Percentiles rank a stretch among this genome's conserved stretches.
phyloP scores from a whole-genome alignment of 2,888 invertebrate species.

The Drosophila greeni region DNA sequence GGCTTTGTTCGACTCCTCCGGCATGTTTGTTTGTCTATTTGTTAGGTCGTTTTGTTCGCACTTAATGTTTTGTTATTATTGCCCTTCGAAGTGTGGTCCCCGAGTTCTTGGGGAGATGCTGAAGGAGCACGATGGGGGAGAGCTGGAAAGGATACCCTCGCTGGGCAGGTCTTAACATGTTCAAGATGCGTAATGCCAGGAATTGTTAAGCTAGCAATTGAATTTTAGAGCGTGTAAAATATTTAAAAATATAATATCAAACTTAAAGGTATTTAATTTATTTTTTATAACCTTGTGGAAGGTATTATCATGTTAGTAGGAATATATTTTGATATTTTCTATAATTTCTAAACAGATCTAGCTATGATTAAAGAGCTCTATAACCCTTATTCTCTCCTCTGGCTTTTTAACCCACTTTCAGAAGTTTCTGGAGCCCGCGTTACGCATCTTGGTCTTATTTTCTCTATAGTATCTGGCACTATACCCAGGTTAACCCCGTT shows the following conservation, averaged over 20 bases:
- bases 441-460: neutral
- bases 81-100: constrained; percentile 25
- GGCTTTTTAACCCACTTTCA: no score
- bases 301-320: no score
- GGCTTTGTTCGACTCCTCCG: constrained; percentile 20
- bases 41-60: constrained; percentile 37
- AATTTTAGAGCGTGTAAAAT: neutral
- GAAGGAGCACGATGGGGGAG: no score
- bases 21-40: constrained; percentile 37
- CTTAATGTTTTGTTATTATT: constrained; percentile 49
- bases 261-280: no score
- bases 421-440: neutral
- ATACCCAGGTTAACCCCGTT: neutral
- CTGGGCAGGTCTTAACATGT: neutral
- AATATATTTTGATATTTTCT: no score
- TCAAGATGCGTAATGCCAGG: neutral
- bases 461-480: neutral
- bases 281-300: no score
- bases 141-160: neutral
- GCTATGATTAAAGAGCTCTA: no score
- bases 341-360: no score
- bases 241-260: neutral
- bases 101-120: neutral
- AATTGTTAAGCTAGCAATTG: neutral
- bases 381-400: no score